Evolutionary conservation across 2,113 vertebrate genomes (phyloP), one percentile per base, ranked within the genome.

Genomic region (Corythornis madagascariensis): DNA sequence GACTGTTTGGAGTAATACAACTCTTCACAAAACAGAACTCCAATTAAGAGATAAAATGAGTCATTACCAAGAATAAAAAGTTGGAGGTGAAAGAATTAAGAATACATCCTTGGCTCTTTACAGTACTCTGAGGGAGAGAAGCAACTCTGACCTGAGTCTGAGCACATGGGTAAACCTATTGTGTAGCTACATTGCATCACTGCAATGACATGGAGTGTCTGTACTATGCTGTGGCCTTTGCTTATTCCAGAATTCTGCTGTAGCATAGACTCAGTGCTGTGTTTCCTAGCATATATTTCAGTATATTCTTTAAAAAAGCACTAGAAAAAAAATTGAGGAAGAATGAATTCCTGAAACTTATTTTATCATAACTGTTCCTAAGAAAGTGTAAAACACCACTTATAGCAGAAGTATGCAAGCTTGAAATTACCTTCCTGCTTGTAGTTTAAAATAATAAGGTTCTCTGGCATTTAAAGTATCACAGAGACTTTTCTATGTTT

Each of bases 201-300:
- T 75, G 66, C 40, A 81, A 31, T 48, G 53, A 29, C 21, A 3
- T 14, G 33, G 55, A 6, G 8, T 33, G 9, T 82, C 42, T 47
- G 7, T n/a, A 22, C 13, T 50, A 0, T 7, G 18, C 13, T 56
- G 25, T 56, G 40, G 13, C 16, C 47, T 87, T 79, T 59, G 20
- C 56, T 91, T 91, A 25, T 73, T 95, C 57, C 43, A 48, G 21
- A 70, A n/a, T 79, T 86, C 28, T 55, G 7, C 31, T 45, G 20
- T 64, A 69, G 29, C 24, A 29, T 40, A 83, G 79, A 56, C 13
- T 47, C 16, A 10, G 31, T 56, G 47, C 40, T 80, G 10, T 50
- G n/a, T 89, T 95, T 95, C 83, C 26, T 84, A 79, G 47, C n/a
- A 79, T 94, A 20, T 77, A 79, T 90, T 93, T 96, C 78, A 93